Evolutionary conservation across 1,140 invertebrate species (phyloP).

Genomic region (Drosophila busckii): DNA sequence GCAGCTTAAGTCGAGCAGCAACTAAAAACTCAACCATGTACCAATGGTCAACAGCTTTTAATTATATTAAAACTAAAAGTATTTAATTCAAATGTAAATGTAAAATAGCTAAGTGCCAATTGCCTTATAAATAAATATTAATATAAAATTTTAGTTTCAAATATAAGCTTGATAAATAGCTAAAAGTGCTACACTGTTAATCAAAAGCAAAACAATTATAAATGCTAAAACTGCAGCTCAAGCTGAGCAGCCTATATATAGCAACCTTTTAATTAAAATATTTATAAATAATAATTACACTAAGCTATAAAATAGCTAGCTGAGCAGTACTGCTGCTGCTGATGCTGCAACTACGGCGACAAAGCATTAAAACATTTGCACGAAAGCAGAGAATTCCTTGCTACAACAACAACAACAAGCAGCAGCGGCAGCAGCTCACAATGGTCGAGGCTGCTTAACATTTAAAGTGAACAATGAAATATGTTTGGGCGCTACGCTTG

Average conservation of each 20-base stretch:
- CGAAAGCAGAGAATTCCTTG: constrained; percentile 32
- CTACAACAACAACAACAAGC: constrained; percentile 10
- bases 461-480: constrained; percentile 75
- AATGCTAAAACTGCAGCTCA: neutral
- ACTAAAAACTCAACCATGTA: too few relatives aligned
- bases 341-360: constrained; percentile 24
- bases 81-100: too few relatives aligned
- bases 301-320: constrained; percentile 21
- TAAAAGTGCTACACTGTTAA: too few relatives aligned
- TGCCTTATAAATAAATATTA: too few relatives aligned
- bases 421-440: constrained; percentile 23
- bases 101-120: too few relatives aligned
- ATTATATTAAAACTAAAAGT: too few relatives aligned
- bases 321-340: neutral
- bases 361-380: constrained; percentile 57
- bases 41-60: too few relatives aligned
- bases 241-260: neutral
- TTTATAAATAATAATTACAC: neutral
- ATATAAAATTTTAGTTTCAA: too few relatives aligned
- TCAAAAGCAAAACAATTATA: neutral
- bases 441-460: constrained; percentile 57
- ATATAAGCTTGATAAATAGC: too few relatives aligned
- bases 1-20: too few relatives aligned
- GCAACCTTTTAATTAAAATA: neutral
- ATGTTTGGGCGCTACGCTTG: constrained; percentile 34